Percentiles rank a stretch among this genome's conserved stretches.
These are phyloP conservation scores for Chitala chitala DNA, from an alignment of 2,113 vertebrate genomes.

Conservation along the genomic window DNA sequence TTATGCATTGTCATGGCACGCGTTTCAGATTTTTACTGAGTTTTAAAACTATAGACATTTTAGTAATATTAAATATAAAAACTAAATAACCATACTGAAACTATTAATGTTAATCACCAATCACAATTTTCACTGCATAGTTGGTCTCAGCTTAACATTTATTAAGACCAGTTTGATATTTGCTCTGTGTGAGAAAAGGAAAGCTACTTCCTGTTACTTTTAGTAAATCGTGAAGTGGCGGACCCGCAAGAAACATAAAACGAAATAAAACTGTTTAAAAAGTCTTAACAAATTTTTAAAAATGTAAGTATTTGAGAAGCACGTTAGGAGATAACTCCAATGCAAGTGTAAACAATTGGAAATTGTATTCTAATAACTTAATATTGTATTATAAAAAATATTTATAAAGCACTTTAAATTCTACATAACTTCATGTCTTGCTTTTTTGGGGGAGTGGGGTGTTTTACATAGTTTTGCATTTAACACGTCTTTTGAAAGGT, in stretches of 20 bases:
- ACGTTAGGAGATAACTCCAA: not conserved
- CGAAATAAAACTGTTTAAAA: not conserved
- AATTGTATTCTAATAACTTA: constrained; percentile 50
- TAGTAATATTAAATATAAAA: constrained; percentile 1
- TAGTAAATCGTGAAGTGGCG: not conserved
- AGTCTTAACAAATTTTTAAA: not conserved
- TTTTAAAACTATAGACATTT: not conserved
- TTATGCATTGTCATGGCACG: not conserved
- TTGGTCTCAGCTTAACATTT: not conserved
- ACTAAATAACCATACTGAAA: not conserved
- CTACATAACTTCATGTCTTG: constrained; percentile 29
- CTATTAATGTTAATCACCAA: not conserved
- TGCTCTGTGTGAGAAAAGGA: not conserved
- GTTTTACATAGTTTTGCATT: not conserved
- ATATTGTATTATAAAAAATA: constrained; percentile 56
- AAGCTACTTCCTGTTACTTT: constrained; percentile 1
- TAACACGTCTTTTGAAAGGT: not conserved
- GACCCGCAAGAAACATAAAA: constrained; percentile 2
- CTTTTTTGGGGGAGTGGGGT: constrained; percentile 30
- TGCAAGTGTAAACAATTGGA: constrained; percentile 2
- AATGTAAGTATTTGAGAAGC: constrained; percentile 16
- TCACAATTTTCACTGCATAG: not conserved
- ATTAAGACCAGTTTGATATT: not conserved
- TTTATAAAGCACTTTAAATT: constrained; percentile 59
- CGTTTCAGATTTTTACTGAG: not conserved